phyloP scores from a whole-genome alignment of 2,888 invertebrate species.

The Pseudoips prasinana region DNA sequence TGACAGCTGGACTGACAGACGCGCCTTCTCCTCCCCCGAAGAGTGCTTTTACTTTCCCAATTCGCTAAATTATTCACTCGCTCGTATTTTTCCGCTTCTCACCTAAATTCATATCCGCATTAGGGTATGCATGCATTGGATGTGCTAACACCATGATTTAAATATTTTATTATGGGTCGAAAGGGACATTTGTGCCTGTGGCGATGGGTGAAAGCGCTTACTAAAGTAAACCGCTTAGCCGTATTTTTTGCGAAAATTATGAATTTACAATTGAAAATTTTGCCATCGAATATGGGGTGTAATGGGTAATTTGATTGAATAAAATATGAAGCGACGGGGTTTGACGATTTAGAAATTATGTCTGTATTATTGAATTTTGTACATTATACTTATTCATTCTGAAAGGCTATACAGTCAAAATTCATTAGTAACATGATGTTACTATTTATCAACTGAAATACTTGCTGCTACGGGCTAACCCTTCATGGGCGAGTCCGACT shows the following conservation, averaged over 20 bases:
- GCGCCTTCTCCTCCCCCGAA: constrained; percentile 41
- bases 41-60: constrained; percentile 65
- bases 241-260: constrained; percentile 20
- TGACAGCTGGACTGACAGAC: constrained; percentile 66
- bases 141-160: constrained; percentile 13
- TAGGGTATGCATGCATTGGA: constrained; percentile 18
- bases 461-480: too few relatives aligned
- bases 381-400: too few relatives aligned
- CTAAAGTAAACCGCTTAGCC: constrained; percentile 8
- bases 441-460: too few relatives aligned
- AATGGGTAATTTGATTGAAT: constrained; percentile 2
- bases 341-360: background rate
- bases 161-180: constrained; percentile 17
- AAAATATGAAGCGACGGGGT: background rate
- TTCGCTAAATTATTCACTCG: constrained; percentile 61
- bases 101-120: constrained; percentile 42
- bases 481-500: too few relatives aligned
- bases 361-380: too few relatives aligned
- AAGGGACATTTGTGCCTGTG: constrained; percentile 7
- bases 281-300: too few relatives aligned
- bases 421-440: too few relatives aligned
- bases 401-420: too few relatives aligned
- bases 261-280: constrained; percentile 1
- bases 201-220: constrained; percentile 4
- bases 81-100: constrained; percentile 41